These are phyloP conservation scores for Meta bourneti DNA, from an alignment of 2,888 invertebrate genomes.

Conservation along the genomic window DNA sequence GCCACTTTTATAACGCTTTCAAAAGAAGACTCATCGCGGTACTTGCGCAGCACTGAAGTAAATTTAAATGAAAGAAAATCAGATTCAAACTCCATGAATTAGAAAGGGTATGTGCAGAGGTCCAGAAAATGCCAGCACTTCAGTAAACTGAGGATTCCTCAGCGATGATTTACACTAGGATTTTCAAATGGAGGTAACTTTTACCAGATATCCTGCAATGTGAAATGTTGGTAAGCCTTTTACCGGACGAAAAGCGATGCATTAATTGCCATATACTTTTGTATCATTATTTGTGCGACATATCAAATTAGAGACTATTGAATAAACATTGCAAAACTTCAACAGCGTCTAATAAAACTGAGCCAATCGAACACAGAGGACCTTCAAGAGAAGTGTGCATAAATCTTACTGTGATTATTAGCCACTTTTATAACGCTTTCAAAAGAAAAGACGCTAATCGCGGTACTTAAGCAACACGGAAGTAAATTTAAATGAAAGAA, in stretches of 20 bases:
- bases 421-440: too few species aligned
- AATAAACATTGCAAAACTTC: too few species aligned
- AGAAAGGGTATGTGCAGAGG: not conserved
- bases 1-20: too few species aligned
- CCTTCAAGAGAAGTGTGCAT: too few species aligned
- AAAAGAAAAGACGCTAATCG: not conserved
- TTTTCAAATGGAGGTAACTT: conserved; percentile 48
- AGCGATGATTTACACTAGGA: conserved; percentile 53
- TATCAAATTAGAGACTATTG: too few species aligned
- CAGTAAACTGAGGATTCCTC: too few species aligned
- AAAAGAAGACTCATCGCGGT: not conserved
- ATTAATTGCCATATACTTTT: conserved; percentile 38
- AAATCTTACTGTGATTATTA: too few species aligned
- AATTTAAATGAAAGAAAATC: conserved; percentile 5
- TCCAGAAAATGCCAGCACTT: too few species aligned
- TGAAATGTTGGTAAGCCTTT: conserved; percentile 55
- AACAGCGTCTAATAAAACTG: too few species aligned
- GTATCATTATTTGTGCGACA: too few species aligned
- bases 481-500: not conserved
- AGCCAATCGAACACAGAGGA: too few species aligned
- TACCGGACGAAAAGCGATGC: conserved; percentile 50
- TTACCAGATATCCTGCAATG: conserved; percentile 48
- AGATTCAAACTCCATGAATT: not conserved
- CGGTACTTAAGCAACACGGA: not conserved
- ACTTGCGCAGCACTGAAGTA: not conserved